These are phyloP conservation scores for Metopolophium dirhodum DNA, from an alignment of 1,140 invertebrate species.

Conservation along the genomic window DNA sequence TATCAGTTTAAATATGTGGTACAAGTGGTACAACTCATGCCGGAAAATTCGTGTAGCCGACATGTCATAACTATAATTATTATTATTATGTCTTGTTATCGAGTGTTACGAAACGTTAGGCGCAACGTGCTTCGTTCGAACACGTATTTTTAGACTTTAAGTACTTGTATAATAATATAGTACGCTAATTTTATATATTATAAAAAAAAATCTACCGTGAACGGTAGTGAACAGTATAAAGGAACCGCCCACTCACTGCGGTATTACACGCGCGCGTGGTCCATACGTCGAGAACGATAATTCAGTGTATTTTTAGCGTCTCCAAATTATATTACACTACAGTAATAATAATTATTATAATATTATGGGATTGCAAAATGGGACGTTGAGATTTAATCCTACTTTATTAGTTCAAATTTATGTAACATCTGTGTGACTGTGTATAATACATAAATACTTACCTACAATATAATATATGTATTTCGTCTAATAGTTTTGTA, in stretches of 20 bases:
- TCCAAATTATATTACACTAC: not conserved
- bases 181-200: not conserved
- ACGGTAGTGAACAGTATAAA: not conserved
- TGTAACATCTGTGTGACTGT: not conserved
- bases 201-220: not conserved
- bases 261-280: not conserved
- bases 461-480: not conserved
- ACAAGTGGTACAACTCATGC: not conserved
- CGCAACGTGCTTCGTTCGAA: not conserved
- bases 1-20: not conserved
- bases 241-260: not conserved
- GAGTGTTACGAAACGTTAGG: not conserved
- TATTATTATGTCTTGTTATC: not conserved
- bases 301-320: not conserved
- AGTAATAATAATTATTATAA: not conserved
- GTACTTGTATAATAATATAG: not conserved
- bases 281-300: not conserved
- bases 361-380: not conserved
- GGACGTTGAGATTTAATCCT: not conserved
- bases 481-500: not conserved
- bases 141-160: slow-evolving; percentile 9
- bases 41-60: not conserved
- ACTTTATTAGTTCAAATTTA: not conserved
- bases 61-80: not conserved
- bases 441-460: not conserved